A percentile compares a stretch with the other conserved stretches of the same genome.
Conservation (phyloP, 2,113 vertebrate genomes). For the Globicephala melas region DNA sequence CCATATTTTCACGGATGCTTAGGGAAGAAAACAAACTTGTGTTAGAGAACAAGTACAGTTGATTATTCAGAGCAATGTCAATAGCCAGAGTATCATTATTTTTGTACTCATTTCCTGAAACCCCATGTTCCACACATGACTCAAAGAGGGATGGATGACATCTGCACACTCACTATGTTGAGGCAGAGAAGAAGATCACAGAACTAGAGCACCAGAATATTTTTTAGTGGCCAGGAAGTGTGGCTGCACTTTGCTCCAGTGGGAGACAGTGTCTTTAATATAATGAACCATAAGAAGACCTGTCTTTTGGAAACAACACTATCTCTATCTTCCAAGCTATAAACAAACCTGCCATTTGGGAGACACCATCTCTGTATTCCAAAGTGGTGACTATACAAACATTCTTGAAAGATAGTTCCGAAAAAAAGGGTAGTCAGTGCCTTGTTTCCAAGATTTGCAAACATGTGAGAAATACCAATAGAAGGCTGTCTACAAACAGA, state of each 20-base stretch:
- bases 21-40: background rate
- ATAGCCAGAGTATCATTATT: background rate
- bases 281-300: background rate
- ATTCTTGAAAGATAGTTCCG: background rate
- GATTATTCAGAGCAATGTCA: background rate
- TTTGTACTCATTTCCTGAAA: background rate
- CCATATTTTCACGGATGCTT: background rate
- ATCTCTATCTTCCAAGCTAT: background rate
- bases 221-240: background rate
- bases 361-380: background rate
- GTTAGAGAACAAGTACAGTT: background rate
- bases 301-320: background rate
- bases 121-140: background rate
- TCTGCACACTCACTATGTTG: background rate
- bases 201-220: background rate
- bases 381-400: background rate
- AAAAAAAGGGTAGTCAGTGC: background rate
- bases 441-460: background rate
- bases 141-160: background rate
- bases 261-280: background rate
- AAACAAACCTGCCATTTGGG: background rate
- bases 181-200: background rate
- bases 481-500: background rate
- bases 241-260: background rate
- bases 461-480: background rate